phyloP scores from a whole-genome alignment of 2,888 invertebrate genomes.

The Agrotis exclamationis region DNA sequence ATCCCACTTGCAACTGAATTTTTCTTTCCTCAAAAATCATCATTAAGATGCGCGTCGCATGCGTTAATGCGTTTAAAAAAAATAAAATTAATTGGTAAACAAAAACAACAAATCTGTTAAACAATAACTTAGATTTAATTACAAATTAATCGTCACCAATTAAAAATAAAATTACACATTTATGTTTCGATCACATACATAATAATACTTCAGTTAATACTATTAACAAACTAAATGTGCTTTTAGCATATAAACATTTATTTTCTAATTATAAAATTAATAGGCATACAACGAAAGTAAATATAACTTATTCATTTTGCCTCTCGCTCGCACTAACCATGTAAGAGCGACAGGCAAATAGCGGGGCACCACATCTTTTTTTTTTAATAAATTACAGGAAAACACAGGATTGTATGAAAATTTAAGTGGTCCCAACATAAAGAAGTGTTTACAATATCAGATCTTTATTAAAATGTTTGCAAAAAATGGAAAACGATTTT shows the following conservation, averaged over 20 bases:
- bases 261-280: slow-evolving; percentile 18
- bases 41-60: too few species aligned
- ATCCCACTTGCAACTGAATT: too few species aligned
- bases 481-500: background rate
- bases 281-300: slow-evolving; percentile 17
- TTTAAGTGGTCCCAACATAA: slow-evolving; percentile 23
- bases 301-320: background rate
- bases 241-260: slow-evolving; percentile 52
- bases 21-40: too few species aligned
- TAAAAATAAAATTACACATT: slow-evolving; percentile 63
- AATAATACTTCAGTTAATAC: slow-evolving; percentile 78
- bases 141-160: slow-evolving; percentile 56
- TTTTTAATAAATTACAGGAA: slow-evolving; percentile 1
- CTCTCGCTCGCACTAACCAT: background rate
- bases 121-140: slow-evolving; percentile 53
- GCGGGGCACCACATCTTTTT: background rate
- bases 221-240: slow-evolving; percentile 52
- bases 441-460: slow-evolving; percentile 19
- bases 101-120: slow-evolving; percentile 38
- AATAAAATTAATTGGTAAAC: too few species aligned
- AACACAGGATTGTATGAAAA: background rate
- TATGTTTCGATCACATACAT: slow-evolving; percentile 71
- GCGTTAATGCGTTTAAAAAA: too few species aligned
- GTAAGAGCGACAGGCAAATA: slow-evolving; percentile 13
- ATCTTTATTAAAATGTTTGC: background rate